Percentiles rank a stretch among this genome's conserved stretches.
phyloP scores from a whole-genome alignment of 35 echinoderm and acorn worm genomes.

The Heliocidaris erythrogramma region DNA sequence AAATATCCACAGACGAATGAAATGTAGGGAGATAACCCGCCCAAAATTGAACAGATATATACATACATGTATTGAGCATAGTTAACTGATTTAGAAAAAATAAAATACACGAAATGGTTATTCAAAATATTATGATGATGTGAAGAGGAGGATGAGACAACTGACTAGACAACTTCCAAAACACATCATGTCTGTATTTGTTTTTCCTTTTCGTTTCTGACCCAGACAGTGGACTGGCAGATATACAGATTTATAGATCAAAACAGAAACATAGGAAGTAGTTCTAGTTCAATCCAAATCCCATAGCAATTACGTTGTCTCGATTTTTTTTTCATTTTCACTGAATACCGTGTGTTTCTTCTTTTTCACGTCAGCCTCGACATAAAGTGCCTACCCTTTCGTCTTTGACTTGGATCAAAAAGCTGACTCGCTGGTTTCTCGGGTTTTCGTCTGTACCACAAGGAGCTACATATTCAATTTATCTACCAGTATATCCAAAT shows the following conservation, averaged over 20 bases:
- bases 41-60: no score
- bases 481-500: no score
- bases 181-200: not conserved
- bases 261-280: not conserved
- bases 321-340: not conserved
- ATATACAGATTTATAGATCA: not conserved
- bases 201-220: not conserved
- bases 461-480: no score
- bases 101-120: not conserved
- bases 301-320: constrained; percentile 8
- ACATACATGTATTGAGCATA: no score
- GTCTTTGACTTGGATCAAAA: not conserved
- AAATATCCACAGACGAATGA: no score
- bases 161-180: constrained; percentile 16
- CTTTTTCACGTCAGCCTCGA: not conserved
- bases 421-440: not conserved
- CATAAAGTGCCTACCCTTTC: not conserved
- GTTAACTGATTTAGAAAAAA: not conserved
- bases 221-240: not conserved
- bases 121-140: no score
- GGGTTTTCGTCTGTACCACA: no score
- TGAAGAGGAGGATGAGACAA: not conserved
- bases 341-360: no score
- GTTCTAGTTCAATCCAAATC: constrained; percentile 27
- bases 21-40: no score